Evolutionary conservation across 2,113 vertebrate genomes (phyloP), one percentile per base, ranked within the genome.

Genomic region (Pelecanus crispus): DNA sequence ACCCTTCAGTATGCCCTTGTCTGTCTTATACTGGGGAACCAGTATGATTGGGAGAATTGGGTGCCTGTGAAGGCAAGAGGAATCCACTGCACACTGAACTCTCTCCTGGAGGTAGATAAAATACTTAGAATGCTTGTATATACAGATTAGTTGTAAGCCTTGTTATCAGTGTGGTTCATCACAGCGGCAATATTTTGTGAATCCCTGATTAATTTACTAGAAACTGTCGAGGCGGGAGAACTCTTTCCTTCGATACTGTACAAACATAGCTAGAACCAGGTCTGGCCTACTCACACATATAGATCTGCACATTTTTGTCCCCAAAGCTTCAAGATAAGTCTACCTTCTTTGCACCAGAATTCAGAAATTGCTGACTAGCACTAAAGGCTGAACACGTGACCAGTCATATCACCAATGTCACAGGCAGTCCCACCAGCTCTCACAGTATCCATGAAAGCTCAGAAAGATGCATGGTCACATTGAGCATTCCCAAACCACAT

Each of bases 401-500:
- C 70, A 66, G 62, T 36, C n/a, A 14, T 26, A 36, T 5, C 26
- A 72, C 21, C 49, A 67, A 15, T 8, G 7, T 38, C 78, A 50
- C 47, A 50, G 55, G 32, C 56, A 66, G n/a, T 77, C 24, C 40
- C 65, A 58, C 25, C 50, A 84, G 44, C 67, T 86, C 38, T 50
- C 36, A 14, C 31, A 91, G n/a, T 29, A 38, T 14, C 68, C 45
- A 42, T 53, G 52, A 59, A 91, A 95, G n/a, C 44, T 79, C 61
- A 87, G 38, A 87, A 87, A 78, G 65, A 75, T 17, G 67, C 28
- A 63, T 31, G 15, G 66, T 87, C 70, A 75, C 31, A 52, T 1
- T 59, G 42, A 81, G 32, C 31, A 29, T 72, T 92, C 73, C 66
- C 67, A 92, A 86, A 71, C 18, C 73, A 93, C 88, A 90, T 32